Conservation (phyloP, 2,888 invertebrate species). For the Petrolisthes manimaculis region DNA sequence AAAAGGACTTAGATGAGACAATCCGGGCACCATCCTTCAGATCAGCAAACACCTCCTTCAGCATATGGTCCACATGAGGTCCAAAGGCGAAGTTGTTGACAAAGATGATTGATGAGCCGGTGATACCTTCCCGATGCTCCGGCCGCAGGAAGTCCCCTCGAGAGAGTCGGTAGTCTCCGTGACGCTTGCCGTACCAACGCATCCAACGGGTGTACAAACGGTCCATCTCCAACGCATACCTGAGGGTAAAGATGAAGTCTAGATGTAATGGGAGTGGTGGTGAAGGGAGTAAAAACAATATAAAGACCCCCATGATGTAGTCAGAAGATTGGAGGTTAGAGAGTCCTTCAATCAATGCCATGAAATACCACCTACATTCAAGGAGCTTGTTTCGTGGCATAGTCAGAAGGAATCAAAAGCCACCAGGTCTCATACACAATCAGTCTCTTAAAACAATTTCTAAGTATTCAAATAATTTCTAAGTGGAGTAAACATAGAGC, state of each 20-base stretch:
- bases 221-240: slow-evolving; percentile 71
- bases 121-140: slow-evolving; percentile 93
- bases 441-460: background rate
- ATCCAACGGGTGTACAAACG: slow-evolving; percentile 94
- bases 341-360: no score
- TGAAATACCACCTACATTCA: background rate
- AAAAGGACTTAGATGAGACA: slow-evolving; percentile 98
- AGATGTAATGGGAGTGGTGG: background rate
- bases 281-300: no score
- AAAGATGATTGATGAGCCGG: slow-evolving; percentile 94
- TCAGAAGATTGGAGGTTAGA: no score
- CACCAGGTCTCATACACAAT: no score
- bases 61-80: slow-evolving; percentile 94
- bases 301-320: no score
- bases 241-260: slow-evolving; percentile 20
- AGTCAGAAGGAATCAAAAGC: no score
- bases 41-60: slow-evolving; percentile 96
- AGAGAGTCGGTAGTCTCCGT: slow-evolving; percentile 89
- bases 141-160: slow-evolving; percentile 95
- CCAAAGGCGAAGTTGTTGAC: slow-evolving; percentile 99
- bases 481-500: no score
- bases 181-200: slow-evolving; percentile 97
- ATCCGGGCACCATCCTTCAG: slow-evolving; percentile 95
- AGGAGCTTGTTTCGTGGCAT: no score
- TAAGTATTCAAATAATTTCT: no score